Evolutionary conservation across 1,140 invertebrate species (phyloP).

Genomic region (Achroia grisella): DNA sequence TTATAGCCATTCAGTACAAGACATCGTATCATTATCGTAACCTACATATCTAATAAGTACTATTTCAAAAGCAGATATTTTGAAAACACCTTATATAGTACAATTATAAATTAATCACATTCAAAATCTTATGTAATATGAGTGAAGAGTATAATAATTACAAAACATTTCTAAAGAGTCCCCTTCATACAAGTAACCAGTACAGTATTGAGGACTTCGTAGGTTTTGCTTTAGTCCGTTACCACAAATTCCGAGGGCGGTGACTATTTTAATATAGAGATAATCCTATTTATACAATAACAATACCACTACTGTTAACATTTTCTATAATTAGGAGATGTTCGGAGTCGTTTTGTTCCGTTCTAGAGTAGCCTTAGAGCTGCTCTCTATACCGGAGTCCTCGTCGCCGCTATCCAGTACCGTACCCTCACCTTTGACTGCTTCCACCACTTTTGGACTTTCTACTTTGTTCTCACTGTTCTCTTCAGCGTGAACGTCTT

Average conservation of each 20-base stretch:
- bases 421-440: slow-evolving; percentile 74
- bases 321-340: slow-evolving; percentile 35
- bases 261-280: not conserved
- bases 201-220: too few relatives aligned
- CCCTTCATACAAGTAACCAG: too few relatives aligned
- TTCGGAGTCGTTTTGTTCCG: slow-evolving; percentile 53
- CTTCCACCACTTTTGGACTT: slow-evolving; percentile 32
- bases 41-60: too few relatives aligned
- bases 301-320: slow-evolving; percentile 7
- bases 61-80: too few relatives aligned
- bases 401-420: slow-evolving; percentile 76
- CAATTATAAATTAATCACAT: too few relatives aligned
- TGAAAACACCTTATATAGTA: too few relatives aligned
- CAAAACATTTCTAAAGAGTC: too few relatives aligned
- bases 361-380: slow-evolving; percentile 72
- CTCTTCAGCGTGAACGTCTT: slow-evolving; percentile 22
- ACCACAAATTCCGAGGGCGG: not conserved
- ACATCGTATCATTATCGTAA: too few relatives aligned
- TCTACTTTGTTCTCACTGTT: slow-evolving; percentile 24
- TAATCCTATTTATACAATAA: slow-evolving; percentile 11
- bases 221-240: too few relatives aligned
- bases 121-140: too few relatives aligned
- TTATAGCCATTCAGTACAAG: too few relatives aligned
- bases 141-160: too few relatives aligned
- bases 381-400: slow-evolving; percentile 76